Percentiles rank a stretch among this genome's conserved stretches.
Evolutionary conservation across 2,888 invertebrate genomes (phyloP).

Genomic region (Amphipoea oculea): DNA sequence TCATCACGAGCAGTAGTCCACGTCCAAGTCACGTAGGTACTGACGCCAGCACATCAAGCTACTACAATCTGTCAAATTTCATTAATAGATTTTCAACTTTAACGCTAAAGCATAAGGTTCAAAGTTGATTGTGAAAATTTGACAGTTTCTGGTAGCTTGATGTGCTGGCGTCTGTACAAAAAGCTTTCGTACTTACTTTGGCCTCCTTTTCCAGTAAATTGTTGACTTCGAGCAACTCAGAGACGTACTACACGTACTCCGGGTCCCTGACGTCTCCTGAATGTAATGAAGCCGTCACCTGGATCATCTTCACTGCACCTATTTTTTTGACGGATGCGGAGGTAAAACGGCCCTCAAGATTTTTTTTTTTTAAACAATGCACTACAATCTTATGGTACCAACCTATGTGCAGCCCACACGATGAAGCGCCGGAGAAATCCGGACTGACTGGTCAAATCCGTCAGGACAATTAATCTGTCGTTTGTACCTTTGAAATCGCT

Average conservation of each 20-base stretch:
- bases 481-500: background rate
- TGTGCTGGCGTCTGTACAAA: background rate
- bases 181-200: background rate
- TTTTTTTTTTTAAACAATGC: background rate
- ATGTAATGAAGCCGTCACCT: conserved; percentile 93
- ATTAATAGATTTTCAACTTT: too few species aligned
- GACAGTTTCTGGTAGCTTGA: too few species aligned
- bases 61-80: too few species aligned
- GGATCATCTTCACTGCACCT: conserved; percentile 91
- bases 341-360: conserved; percentile 70
- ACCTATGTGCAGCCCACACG: background rate
- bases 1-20: background rate
- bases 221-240: conserved; percentile 87
- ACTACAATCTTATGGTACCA: background rate
- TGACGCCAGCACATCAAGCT: too few species aligned
- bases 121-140: too few species aligned
- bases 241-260: conserved; percentile 91
- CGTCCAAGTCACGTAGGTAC: background rate
- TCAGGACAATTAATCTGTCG: background rate
- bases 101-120: too few species aligned
- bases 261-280: conserved; percentile 94
- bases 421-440: background rate
- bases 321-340: conserved; percentile 80
- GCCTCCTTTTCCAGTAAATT: conserved; percentile 80
- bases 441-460: background rate